These are phyloP conservation scores for Brachionichthys hirsutus DNA, from an alignment of 2,113 vertebrate genomes.

Conservation along the genomic window DNA sequence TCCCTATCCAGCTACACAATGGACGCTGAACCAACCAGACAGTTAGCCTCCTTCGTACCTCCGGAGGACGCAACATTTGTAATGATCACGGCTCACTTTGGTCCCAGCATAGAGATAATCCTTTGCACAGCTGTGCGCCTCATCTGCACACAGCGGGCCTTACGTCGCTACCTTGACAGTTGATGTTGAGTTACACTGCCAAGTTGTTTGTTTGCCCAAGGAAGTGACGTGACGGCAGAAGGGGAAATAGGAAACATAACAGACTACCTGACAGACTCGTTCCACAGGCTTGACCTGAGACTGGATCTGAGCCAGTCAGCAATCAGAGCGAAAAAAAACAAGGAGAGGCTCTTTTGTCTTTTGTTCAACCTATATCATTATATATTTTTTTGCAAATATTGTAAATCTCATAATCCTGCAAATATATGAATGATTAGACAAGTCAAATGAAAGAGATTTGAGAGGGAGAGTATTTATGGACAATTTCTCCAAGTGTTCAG, in stretches of 20 bases:
- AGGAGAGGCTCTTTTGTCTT: constrained; percentile 65
- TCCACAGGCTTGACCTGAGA: constrained; percentile 69
- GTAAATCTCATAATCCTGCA: constrained; percentile 31
- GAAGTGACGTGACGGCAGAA: constrained; percentile 74
- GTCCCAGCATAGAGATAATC: constrained; percentile 68
- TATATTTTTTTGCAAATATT: constrained; percentile 43
- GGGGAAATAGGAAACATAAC: constrained; percentile 81
- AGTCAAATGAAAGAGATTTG: constrained; percentile 23
- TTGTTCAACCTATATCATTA: constrained; percentile 71
- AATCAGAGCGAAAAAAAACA: constrained; percentile 77
- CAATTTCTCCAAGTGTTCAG: background rate
- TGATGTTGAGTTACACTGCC: constrained; percentile 37
- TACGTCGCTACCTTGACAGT: constrained; percentile 50
- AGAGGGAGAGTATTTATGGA: too few relatives aligned
- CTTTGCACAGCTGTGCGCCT: constrained; percentile 73
- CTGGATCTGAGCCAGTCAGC: constrained; percentile 74
- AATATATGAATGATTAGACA: constrained; percentile 11
- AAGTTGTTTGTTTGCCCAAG: constrained; percentile 76
- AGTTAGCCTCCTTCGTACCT: constrained; percentile 65
- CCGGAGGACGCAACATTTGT: constrained; percentile 59
- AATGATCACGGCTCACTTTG: constrained; percentile 57
- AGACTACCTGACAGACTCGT: constrained; percentile 74
- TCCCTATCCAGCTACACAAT: constrained; percentile 53
- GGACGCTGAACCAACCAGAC: constrained; percentile 53
- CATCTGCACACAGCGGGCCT: constrained; percentile 32